Conservation (phyloP, 2,888 invertebrate genomes). For the Chymomyza amoena region DNA sequence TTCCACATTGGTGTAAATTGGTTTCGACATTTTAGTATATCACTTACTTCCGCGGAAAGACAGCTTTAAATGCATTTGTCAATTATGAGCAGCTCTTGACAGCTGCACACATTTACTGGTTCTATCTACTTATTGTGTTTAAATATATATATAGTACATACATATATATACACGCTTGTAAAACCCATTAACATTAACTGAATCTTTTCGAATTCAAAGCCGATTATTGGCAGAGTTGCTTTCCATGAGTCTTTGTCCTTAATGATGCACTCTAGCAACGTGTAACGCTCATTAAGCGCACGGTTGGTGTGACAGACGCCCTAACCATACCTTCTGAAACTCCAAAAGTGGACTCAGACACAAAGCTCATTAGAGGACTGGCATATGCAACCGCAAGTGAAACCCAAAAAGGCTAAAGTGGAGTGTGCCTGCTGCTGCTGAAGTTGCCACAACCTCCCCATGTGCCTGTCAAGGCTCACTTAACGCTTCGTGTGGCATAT, state of each 20-base stretch:
- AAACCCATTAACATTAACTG: background rate
- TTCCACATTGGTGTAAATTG: too few species aligned
- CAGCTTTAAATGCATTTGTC: too few species aligned
- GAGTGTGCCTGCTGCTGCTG: background rate
- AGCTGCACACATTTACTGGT: too few species aligned
- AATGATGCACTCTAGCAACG: constrained; percentile 39
- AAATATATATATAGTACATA: too few species aligned
- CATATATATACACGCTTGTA: background rate
- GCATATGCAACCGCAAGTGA: constrained; percentile 22
- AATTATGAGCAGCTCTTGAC: too few species aligned
- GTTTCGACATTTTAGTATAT: too few species aligned
- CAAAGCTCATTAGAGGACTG: constrained; percentile 1
- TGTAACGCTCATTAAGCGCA: constrained; percentile 1
- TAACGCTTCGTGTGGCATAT: constrained; percentile 63
- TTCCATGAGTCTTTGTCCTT: constrained; percentile 25
- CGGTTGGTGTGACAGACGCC: constrained; percentile 20
- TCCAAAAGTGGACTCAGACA: background rate
- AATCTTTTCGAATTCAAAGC: background rate
- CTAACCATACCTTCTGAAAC: background rate
- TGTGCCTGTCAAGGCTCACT: constrained; percentile 39
- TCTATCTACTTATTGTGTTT: too few species aligned
- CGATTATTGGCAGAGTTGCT: background rate
- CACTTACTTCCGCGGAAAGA: too few species aligned
- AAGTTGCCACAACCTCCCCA: background rate
- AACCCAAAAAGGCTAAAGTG: constrained; percentile 12